phyloP scores from a whole-genome alignment of 2,888 invertebrate genomes.

The Sceliomorpha sp. region DNA sequence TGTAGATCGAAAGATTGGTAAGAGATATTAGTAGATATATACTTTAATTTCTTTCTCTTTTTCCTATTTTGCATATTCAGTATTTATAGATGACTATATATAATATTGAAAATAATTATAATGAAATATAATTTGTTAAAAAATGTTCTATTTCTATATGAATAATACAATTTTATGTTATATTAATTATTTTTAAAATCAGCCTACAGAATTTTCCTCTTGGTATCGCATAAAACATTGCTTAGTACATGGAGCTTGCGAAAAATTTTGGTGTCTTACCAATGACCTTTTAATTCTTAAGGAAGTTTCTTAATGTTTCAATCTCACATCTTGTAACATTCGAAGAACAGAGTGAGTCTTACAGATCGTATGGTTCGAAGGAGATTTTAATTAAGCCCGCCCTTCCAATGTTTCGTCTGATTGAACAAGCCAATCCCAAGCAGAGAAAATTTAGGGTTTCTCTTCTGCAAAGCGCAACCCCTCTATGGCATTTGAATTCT shows the following conservation, averaged over 20 bases:
- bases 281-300: conserved; percentile 39
- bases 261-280: conserved; percentile 17
- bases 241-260: conserved; percentile 19
- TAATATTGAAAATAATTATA: not conserved
- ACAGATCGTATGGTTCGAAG: conserved; percentile 65
- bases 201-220: too few relatives aligned
- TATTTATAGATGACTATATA: not conserved
- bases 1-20: too few relatives aligned
- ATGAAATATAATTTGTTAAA: not conserved
- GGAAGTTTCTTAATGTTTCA: conserved; percentile 69
- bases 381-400: conserved; percentile 80
- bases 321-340: conserved; percentile 65
- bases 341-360: conserved; percentile 57
- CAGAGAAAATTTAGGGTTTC: conserved; percentile 72
- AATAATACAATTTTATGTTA: not conserved
- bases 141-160: not conserved
- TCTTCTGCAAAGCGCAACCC: conserved; percentile 54
- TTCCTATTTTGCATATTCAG: too few relatives aligned
- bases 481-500: conserved; percentile 56
- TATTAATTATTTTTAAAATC: not conserved
- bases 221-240: too few relatives aligned
- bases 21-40: too few relatives aligned
- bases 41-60: too few relatives aligned
- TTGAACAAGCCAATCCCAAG: conserved; percentile 75
- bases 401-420: conserved; percentile 79